Conservation (phyloP, 1,140 invertebrate species). For the Cydia strobilella region DNA sequence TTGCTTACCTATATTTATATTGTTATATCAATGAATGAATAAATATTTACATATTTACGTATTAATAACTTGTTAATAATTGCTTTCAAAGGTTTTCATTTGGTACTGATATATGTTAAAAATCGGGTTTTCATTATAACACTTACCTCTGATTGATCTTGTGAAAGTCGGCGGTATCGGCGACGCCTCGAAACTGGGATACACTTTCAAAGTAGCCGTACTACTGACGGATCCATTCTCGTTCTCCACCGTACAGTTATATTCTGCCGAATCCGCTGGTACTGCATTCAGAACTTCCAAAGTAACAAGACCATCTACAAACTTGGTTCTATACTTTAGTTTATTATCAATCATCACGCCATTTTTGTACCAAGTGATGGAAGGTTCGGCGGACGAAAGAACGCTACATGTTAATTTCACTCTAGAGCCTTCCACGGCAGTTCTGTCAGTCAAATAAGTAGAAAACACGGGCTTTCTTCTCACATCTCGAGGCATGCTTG, state of each 20-base stretch:
- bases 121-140: no score
- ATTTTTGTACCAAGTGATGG: conserved; percentile 92
- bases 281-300: conserved; percentile 86
- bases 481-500: conserved; percentile 63
- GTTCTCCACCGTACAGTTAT: conserved; percentile 88
- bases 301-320: conserved; percentile 85
- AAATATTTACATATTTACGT: no score
- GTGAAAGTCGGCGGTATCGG: conserved; percentile 86
- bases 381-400: conserved; percentile 89
- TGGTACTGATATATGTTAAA: conserved; percentile 42
- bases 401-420: conserved; percentile 92
- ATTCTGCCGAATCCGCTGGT: conserved; percentile 86
- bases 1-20: no score
- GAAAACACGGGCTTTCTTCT: conserved; percentile 90
- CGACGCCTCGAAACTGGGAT: conserved; percentile 84
- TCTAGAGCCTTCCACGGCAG: conserved; percentile 85
- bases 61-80: no score
- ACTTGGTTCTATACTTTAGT: conserved; percentile 81
- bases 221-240: conserved; percentile 85
- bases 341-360: conserved; percentile 81
- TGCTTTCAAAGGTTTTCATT: no score
- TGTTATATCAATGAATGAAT: no score
- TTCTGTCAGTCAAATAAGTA: conserved; percentile 88
- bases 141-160: conserved; percentile 85
- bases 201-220: conserved; percentile 86